Base-by-base conservation (phyloP, 2,113 vertebrate species). In the Symphodus melops region DNA sequence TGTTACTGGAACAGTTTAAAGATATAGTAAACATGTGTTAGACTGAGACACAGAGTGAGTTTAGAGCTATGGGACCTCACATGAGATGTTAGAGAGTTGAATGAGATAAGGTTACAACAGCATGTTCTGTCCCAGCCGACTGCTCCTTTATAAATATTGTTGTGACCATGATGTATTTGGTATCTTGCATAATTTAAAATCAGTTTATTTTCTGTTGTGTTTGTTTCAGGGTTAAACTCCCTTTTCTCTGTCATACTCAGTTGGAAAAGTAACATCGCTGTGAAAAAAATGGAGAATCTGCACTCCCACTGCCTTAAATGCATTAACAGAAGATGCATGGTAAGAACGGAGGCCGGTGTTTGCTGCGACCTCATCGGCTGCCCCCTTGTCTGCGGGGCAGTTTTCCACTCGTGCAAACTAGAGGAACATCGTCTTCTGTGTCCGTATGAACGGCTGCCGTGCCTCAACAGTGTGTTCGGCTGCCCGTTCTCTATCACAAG, bases 311-410 rank as follows among this genome's bases (percentile, higher is more conserved):
- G 98, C 91, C 91, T 96, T 73, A 96, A 96, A 68, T 99, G 98
- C 93, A 94, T 99, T 87, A 99, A 96, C 81, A 95, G 98, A 70
- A 93, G 98, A 12, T 99, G 98, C 77, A 99, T 98, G 98, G 90
- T 92, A 16, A 95, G 97, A 90, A 95, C 96, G 16, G 97, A 98
- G 81, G 81, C 92, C 5, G 96, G 94, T 1, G 84, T 97, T 72
- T 97, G 96, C 79, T 99, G 98, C 81, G 96, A 99, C 86, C 93
- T 99, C 83, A 93, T 97, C 64, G 95, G 97, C 76, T 99, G 98
- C 61, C 96, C 97, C 0, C 92, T 98, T 65, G 96, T 98, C 59
- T 99, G 98, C 57, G 98, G 98, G 46, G 98, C 98, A 16, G 95
- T 99, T 86, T 99, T 98, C 87, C 98, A 99, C 82, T 95, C 94